Percentiles rank a stretch among this genome's conserved stretches.
phyloP scores from a whole-genome alignment of 2,888 invertebrate genomes.

The Polymixis lichenea region DNA sequence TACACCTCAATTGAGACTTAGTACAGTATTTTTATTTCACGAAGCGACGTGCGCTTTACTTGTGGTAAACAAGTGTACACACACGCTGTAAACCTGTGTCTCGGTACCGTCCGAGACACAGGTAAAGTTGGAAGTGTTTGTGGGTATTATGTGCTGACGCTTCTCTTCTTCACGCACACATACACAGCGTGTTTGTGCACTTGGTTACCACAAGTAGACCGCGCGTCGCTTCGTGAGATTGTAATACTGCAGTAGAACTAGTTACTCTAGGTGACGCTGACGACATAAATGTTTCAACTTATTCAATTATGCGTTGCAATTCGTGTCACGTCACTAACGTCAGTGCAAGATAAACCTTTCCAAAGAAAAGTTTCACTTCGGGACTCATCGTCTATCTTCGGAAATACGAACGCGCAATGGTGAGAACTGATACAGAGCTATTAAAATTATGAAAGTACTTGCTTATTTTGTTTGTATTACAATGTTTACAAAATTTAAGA shows the following conservation, averaged over 20 bases:
- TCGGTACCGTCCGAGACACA: not conserved
- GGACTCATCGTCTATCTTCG: not conserved
- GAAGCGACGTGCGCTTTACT: not conserved
- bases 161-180: not conserved
- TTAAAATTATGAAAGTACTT: too few species aligned
- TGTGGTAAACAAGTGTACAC: not conserved
- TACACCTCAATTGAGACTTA: not conserved
- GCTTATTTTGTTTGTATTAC: too few species aligned
- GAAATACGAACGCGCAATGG: not conserved
- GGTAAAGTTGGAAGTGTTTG: not conserved
- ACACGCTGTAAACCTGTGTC: not conserved
- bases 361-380: not conserved
- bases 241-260: not conserved
- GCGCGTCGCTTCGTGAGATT: not conserved
- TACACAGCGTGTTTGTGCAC: not conserved
- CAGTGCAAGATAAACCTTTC: too few species aligned
- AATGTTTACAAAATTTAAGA: too few species aligned
- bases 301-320: not conserved
- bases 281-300: not conserved
- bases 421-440: too few species aligned
- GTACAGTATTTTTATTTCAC: not conserved
- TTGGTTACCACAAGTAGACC: not conserved
- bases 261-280: not conserved
- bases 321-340: not conserved
- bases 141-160: not conserved